phyloP scores from a whole-genome alignment of 1,140 invertebrate species.

The Halyomorpha halys region DNA sequence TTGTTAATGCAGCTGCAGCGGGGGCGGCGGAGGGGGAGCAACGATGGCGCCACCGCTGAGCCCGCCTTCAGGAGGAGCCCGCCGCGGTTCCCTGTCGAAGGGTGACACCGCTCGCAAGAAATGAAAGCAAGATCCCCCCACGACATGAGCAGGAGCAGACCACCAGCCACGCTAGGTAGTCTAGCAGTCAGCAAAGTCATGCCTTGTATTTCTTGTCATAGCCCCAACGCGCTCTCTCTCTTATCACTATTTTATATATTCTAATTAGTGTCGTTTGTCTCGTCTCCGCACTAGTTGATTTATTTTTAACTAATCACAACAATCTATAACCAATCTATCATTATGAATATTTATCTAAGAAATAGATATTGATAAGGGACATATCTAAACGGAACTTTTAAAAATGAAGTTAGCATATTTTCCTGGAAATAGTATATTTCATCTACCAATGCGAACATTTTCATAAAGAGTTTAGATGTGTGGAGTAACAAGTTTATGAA shows the following conservation, averaged over 20 bases:
- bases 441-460: no score
- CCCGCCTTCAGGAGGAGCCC: slow-evolving; percentile 16
- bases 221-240: neutral
- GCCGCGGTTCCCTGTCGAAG: slow-evolving; percentile 20
- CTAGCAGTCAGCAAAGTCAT: neutral
- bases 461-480: no score
- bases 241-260: slow-evolving; percentile 7
- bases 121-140: slow-evolving; percentile 29
- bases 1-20: neutral
- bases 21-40: slow-evolving; percentile 11
- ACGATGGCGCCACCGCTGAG: slow-evolving; percentile 25
- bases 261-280: no score
- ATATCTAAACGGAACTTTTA: no score
- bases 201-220: neutral
- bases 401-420: no score
- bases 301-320: no score
- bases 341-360: neutral
- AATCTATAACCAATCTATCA: slow-evolving; percentile 1
- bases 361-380: neutral
- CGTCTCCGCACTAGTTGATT: no score
- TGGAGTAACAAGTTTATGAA: no score
- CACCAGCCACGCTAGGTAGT: neutral
- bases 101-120: slow-evolving; percentile 26
- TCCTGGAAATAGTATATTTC: no score
- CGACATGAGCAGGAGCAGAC: neutral